Evolutionary conservation across 2,888 invertebrate genomes (phyloP).

Genomic region (Liposcelis brunnea): DNA sequence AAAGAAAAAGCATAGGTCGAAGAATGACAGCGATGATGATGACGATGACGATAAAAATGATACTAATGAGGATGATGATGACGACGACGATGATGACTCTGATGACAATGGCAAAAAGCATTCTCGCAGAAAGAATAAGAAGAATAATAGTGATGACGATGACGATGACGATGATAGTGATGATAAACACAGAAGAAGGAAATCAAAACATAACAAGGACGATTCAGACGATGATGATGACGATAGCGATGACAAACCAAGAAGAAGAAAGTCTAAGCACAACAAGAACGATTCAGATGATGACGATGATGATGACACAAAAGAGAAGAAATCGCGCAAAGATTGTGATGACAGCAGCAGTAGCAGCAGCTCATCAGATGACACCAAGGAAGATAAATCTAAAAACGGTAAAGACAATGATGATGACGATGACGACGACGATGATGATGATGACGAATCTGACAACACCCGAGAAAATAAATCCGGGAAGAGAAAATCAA

Average conservation of each 20-base stretch:
- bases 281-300: constrained; percentile 1
- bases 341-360: too few species aligned
- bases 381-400: constrained; percentile 1
- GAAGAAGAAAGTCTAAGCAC: neutral
- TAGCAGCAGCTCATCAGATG: too few species aligned
- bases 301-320: neutral
- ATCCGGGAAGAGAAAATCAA: neutral
- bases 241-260: neutral
- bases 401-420: neutral
- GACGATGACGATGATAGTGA: constrained; percentile 7
- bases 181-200: neutral
- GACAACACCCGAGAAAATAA: neutral
- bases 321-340: too few species aligned
- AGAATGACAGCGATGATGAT: neutral
- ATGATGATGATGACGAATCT: constrained; percentile 5
- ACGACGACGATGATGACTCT: neutral
- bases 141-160: neutral
- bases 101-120: neutral
- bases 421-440: constrained; percentile 2
- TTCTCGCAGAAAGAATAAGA: neutral
- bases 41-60: neutral
- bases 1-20: neutral
- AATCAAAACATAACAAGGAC: neutral
- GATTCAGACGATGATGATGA: constrained; percentile 2
- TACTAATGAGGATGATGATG: constrained; percentile 1